phyloP scores from a whole-genome alignment of 2,888 invertebrate genomes.

The Monopis laevigella region DNA sequence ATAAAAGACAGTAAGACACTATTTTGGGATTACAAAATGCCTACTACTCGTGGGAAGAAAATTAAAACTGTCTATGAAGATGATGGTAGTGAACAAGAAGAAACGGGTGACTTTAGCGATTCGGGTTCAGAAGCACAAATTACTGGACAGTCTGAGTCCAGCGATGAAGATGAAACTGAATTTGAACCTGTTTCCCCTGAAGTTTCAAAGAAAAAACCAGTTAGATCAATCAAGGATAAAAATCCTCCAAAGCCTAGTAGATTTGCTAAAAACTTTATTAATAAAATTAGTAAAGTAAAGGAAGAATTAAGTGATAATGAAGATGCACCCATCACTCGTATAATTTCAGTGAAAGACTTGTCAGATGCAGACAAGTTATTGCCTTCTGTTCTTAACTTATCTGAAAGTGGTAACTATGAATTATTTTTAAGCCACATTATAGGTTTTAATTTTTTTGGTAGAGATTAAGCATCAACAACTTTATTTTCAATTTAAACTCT shows the following conservation, averaged over 20 bases:
- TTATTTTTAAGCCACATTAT: too few relatives aligned
- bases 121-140: conserved; percentile 60
- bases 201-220: conserved; percentile 22
- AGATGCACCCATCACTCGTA: conserved; percentile 22
- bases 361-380: conserved; percentile 54
- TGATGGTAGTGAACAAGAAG: conserved; percentile 39
- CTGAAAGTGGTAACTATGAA: conserved; percentile 59
- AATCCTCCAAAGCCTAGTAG: conserved; percentile 23
- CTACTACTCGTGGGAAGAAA: conserved; percentile 46
- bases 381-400: conserved; percentile 51
- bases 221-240: conserved; percentile 19
- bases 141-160: conserved; percentile 41
- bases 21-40: conserved; percentile 30
- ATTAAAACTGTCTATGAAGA: conserved; percentile 54
- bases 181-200: conserved; percentile 40
- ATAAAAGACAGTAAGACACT: neutral
- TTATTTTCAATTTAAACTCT: too few relatives aligned
- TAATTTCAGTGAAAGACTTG: conserved; percentile 48
- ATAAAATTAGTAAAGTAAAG: conserved; percentile 36
- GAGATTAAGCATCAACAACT: too few relatives aligned
- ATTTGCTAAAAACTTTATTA: conserved; percentile 35
- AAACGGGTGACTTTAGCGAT: conserved; percentile 52
- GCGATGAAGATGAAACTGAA: conserved; percentile 30
- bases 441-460: too few relatives aligned
- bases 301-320: conserved; percentile 25